Conservation (phyloP, 2,113 vertebrate genomes). For the Notarius lentiginosus region DNA sequence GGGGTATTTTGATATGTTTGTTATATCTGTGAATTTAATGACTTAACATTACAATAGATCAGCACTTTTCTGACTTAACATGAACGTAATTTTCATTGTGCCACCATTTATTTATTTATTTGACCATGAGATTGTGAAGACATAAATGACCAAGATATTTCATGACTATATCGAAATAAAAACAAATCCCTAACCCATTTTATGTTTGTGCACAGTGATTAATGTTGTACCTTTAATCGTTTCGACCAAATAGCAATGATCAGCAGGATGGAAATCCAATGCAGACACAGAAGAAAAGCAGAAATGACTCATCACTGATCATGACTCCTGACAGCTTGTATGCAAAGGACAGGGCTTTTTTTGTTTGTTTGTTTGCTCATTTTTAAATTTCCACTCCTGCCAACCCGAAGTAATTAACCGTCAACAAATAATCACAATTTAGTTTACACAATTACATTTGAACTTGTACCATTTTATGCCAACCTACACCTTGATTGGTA, state of each 20-base stretch:
- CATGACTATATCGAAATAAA: background rate
- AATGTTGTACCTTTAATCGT: background rate
- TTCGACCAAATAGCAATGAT: background rate
- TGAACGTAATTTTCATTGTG: background rate
- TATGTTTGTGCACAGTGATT: background rate
- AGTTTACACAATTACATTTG: background rate
- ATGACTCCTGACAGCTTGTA: background rate
- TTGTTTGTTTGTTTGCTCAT: background rate
- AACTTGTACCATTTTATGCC: background rate
- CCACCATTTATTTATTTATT: background rate
- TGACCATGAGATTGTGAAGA: background rate
- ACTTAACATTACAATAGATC: background rate
- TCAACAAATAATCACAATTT: background rate
- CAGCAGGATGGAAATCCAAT: background rate
- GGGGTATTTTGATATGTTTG: background rate
- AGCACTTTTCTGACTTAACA: background rate
- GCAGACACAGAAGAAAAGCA: background rate
- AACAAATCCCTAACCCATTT: background rate
- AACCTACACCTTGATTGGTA: background rate
- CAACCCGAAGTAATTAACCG: background rate
- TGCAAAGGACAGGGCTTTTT: background rate
- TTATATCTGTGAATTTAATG: constrained; percentile 12
- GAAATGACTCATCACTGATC: background rate
- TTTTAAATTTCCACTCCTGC: no score
- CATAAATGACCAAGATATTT: background rate